Conservation (phyloP, 2,888 invertebrate genomes). For the Pseudeuparius sepicola region DNA sequence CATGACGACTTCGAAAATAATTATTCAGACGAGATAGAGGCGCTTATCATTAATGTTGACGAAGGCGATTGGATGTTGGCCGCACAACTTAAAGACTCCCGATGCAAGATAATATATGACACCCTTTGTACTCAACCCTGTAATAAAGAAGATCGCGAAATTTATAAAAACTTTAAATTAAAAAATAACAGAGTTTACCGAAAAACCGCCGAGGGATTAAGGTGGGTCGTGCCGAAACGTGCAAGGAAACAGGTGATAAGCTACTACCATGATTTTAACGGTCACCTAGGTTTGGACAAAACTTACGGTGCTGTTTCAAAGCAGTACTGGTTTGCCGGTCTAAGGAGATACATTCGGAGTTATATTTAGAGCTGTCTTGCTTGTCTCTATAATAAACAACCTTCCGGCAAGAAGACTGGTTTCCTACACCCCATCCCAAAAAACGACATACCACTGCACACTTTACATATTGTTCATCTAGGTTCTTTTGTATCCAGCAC, state of each 20-base stretch:
- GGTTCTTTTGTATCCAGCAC: not conserved
- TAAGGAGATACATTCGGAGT: not conserved
- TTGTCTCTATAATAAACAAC: constrained; percentile 3
- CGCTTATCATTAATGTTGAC: no score
- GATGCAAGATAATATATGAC: no score
- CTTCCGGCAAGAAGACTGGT: not conserved
- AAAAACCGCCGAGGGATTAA: not conserved
- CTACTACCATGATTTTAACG: not conserved
- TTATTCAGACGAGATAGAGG: no score
- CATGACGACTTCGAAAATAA: no score
- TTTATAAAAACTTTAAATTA: no score
- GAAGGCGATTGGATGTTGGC: no score
- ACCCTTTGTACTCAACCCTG: no score
- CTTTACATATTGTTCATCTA: constrained; percentile 2
- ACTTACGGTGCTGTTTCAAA: not conserved
- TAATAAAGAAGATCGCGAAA: no score
- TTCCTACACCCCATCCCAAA: not conserved
- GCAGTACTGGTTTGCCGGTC: not conserved
- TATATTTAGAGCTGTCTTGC: not conserved
- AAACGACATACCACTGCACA: not conserved
- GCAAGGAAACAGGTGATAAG: not conserved
- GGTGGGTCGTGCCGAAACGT: not conserved
- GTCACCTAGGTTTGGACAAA: not conserved
- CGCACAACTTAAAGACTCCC: no score
- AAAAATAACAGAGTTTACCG: constrained; percentile 1